These are phyloP conservation scores for Carcina quercana DNA, from an alignment of 2,888 invertebrate species.

Conservation along the genomic window DNA sequence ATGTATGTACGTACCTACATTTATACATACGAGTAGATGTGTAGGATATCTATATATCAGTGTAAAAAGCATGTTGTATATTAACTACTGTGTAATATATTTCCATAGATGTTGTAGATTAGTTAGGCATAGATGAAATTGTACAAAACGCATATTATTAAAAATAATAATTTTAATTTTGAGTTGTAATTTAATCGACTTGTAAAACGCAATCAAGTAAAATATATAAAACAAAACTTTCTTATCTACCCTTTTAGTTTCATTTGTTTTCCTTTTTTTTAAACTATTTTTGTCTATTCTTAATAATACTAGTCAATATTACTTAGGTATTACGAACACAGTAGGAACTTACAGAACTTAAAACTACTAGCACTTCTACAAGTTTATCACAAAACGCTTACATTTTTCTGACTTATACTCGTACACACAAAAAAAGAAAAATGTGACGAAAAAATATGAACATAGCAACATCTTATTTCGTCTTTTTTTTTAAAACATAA, in stretches of 20 bases:
- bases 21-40: constrained; percentile 44
- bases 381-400: too few relatives aligned
- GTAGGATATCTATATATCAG: constrained; percentile 50
- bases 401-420: too few relatives aligned
- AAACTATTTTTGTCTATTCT: too few relatives aligned
- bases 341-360: too few relatives aligned
- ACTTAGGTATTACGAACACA: too few relatives aligned
- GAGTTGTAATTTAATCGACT: constrained; percentile 68
- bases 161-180: constrained; percentile 62
- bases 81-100: constrained; percentile 68
- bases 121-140: constrained; percentile 71
- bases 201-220: constrained; percentile 72
- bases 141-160: constrained; percentile 72
- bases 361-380: too few relatives aligned
- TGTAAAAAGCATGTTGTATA: constrained; percentile 70
- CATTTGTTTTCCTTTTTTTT: too few relatives aligned
- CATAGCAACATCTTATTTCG: too few relatives aligned
- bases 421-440: too few relatives aligned
- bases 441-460: too few relatives aligned
- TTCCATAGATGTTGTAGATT: constrained; percentile 60
- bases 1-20: constrained; percentile 25
- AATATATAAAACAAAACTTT: constrained; percentile 71
- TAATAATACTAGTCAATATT: too few relatives aligned
- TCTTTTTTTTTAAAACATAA: too few relatives aligned
- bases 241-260: constrained; percentile 44